phyloP scores from a whole-genome alignment of 2,888 invertebrate genomes.

The Coenonympha glycerion region DNA sequence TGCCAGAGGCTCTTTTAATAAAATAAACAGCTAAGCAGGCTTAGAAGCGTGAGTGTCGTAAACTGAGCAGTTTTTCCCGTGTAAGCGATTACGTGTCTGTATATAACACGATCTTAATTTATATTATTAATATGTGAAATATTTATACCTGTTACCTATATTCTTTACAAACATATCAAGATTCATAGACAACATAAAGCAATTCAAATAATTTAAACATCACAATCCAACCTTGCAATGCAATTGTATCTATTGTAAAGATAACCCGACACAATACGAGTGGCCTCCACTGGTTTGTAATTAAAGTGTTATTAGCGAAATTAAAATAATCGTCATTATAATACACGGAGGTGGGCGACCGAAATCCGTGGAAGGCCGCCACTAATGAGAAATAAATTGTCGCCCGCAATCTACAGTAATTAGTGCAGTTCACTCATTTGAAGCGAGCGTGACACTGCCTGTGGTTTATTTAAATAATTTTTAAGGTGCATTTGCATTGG shows the following conservation, averaged over 20 bases:
- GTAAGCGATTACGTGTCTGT: no score
- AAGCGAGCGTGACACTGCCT: conserved; percentile 59
- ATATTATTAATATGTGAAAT: no score
- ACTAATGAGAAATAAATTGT: conserved; percentile 75
- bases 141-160: no score
- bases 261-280: conserved; percentile 31
- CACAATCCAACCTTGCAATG: no score
- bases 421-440: conserved; percentile 59
- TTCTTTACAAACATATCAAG: no score
- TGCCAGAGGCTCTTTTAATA: no score
- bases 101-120: no score
- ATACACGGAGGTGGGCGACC: conserved; percentile 54
- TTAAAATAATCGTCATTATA: conserved; percentile 65
- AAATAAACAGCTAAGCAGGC: no score
- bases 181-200: no score
- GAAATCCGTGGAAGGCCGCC: conserved; percentile 59
- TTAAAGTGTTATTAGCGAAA: conserved; percentile 74
- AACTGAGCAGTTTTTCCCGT: no score
- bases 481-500: conserved; percentile 39
- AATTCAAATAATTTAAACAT: no score
- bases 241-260: neutral
- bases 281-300: conserved; percentile 50
- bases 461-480: conserved; percentile 42
- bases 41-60: no score
- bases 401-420: conserved; percentile 60